Evolutionary conservation across 2,113 vertebrate species (phyloP).

Genomic region (Thalassoma bifasciatum): DNA sequence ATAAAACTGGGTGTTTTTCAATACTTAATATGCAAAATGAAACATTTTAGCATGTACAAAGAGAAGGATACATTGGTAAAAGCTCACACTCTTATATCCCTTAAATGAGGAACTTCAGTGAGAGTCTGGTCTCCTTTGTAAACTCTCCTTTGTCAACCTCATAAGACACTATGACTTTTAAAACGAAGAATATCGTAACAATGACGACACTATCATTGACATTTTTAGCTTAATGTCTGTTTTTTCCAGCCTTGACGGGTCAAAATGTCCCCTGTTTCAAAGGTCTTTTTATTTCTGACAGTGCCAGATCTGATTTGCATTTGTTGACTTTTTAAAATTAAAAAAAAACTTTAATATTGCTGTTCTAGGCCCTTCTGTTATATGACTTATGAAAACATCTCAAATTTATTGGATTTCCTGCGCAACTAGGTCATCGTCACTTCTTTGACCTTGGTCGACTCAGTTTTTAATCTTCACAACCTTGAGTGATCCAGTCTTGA

Average conservation of each 20-base stretch:
- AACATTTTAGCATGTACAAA: not conserved
- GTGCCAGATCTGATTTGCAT: conserved; percentile 26
- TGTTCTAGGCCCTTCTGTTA: not conserved
- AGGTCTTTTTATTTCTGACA: not conserved
- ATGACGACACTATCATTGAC: conserved; percentile 4
- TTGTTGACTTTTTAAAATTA: conserved; percentile 18
- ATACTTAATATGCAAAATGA: not conserved
- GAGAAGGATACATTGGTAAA: not conserved
- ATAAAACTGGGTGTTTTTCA: not conserved
- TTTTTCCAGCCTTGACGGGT: conserved; percentile 4
- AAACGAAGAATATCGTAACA: conserved; percentile 33
- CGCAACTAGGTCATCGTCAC: conserved; percentile 9
- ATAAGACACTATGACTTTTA: conserved; percentile 3
- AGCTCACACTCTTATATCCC: not conserved
- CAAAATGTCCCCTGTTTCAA: conserved; percentile 21
- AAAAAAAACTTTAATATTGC: conserved; percentile 10
- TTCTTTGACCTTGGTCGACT: conserved; percentile 5
- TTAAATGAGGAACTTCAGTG: not conserved
- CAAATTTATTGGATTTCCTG: conserved; percentile 6
- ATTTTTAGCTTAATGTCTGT: conserved; percentile 34
- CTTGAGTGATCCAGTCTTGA: not conserved
- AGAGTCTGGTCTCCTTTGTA: not conserved
- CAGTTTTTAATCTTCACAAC: conserved; percentile 2
- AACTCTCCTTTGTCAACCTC: not conserved
- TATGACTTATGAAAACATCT: conserved; percentile 10